phyloP scores from a whole-genome alignment of 1,140 invertebrate genomes.

The Ceratina japonica region DNA sequence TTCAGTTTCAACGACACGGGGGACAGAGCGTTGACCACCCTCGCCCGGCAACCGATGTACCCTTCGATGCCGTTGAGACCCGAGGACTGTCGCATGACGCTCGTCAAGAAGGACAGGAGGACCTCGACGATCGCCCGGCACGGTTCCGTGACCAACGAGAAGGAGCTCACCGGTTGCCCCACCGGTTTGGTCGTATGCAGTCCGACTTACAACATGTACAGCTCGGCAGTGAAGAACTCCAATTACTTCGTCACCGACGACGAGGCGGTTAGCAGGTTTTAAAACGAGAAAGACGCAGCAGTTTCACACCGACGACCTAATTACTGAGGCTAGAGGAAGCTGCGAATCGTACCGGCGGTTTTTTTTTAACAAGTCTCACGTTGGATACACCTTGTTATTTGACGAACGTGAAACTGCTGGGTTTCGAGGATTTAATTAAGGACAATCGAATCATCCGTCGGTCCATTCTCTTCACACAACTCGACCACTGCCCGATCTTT shows the following conservation, averaged over 20 bases:
- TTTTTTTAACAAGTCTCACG: too few relatives aligned
- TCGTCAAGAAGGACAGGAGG: constrained; percentile 71
- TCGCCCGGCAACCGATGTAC: constrained; percentile 76
- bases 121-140: constrained; percentile 64
- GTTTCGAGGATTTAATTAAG: neutral
- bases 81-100: constrained; percentile 75
- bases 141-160: constrained; percentile 72
- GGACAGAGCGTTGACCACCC: constrained; percentile 74
- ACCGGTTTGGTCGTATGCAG: constrained; percentile 67
- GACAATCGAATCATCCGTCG: constrained; percentile 36
- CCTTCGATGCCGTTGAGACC: constrained; percentile 77
- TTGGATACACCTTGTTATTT: too few relatives aligned
- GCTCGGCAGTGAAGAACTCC: constrained; percentile 71
- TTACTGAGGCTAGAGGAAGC: too few relatives aligned
- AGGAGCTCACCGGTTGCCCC: constrained; percentile 61
- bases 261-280: constrained; percentile 77
- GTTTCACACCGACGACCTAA: too few relatives aligned
- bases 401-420: neutral
- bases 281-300: constrained; percentile 29
- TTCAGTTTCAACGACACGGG: constrained; percentile 78
- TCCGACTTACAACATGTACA: constrained; percentile 77
- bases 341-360: too few relatives aligned
- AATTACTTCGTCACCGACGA: constrained; percentile 76
- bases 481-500: constrained; percentile 35
- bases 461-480: constrained; percentile 6